phyloP scores from a whole-genome alignment of 2,113 vertebrate species.

The Corythornis madagascariensis region DNA sequence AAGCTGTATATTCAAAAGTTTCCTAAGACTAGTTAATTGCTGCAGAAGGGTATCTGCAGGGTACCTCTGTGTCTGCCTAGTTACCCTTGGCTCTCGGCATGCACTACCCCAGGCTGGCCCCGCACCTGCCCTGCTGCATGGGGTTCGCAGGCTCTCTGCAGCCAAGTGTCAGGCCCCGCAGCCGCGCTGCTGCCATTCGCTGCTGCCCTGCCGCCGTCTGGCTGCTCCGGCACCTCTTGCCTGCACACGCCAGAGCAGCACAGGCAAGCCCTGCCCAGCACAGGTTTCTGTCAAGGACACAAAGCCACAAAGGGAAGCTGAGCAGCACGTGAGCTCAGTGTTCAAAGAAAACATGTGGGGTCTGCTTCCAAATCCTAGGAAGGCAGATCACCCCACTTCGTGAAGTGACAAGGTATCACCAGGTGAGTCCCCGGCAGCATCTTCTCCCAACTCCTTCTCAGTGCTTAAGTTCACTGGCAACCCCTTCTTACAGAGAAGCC shows the following conservation, averaged over 20 bases:
- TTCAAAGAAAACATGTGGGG: not conserved
- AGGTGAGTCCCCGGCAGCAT: not conserved
- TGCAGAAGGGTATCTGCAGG: constrained; percentile 49
- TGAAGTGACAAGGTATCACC: not conserved
- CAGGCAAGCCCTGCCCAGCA: fast-evolving
- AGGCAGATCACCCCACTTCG: not conserved
- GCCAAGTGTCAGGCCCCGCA: no score
- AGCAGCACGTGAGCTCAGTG: not conserved
- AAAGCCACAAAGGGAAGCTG: not conserved
- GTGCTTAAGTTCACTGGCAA: fast-evolving
- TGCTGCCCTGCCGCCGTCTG: no score
- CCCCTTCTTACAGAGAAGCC: not conserved
- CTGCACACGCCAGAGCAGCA: fast-evolving
- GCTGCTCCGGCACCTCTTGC: not conserved
- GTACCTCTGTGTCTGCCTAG: constrained; percentile 21
- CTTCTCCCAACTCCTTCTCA: not conserved
- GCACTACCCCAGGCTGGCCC: constrained; percentile 10
- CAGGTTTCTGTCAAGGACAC: not conserved
- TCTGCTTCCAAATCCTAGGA: not conserved
- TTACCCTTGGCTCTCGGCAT: constrained; percentile 14
- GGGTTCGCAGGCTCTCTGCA: no score
- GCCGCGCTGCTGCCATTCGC: no score
- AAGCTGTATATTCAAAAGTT: not conserved
- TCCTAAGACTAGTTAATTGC: constrained; percentile 4
- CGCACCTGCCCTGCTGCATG: no score